Evolutionary conservation across 2,797 vertebrate species (phyloP), one percentile per base, ranked within the genome.

Genomic region (Oreochromis mossambicus): DNA sequence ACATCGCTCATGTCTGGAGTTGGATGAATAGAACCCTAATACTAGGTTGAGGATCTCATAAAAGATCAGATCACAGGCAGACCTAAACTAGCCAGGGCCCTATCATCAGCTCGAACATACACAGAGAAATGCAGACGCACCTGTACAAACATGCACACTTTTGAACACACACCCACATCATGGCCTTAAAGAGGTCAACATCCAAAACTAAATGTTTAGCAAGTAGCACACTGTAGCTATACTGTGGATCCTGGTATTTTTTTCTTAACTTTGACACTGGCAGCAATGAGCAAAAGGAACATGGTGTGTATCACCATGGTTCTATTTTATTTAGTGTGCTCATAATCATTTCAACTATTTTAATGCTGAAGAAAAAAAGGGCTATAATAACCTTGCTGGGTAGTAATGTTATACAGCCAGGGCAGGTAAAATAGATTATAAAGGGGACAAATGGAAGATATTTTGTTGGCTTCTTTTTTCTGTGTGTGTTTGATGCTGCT

Each of bases 181-280:
- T 34, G 15, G 43, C 63, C 32, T 76, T 66, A 70, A 41, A 85
- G 1, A 78, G 75, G 76, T 66, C 78, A 80, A 68, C 54, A 34
- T 58, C 63, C 50, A 77, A 83, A 86, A 61, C 82, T 78, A 7
- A 41, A 87, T 86, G 89, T 86, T 84, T 87, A 84, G 86, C 89
- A 92, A 86, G 36, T 17, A 73, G 32, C 66, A 81, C 63, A 85
- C 41, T 19, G 34, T 29, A 76, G 38, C 26, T 48, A 21, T 19
- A 73, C 26, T 21, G 17, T 11, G 36, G 32, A 55, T 75, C 19
- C 76, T 43, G 68, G 66, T 56, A 52, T 51, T 46, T 38, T 78
- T 78, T 77, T 52, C 83, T 84, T 50, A 75, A 17, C 21, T 36
- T n/a, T 15, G 54, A 79, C 56, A 66, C 19, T 48, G 9, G 78